Evolutionary conservation across 2,888 invertebrate genomes (phyloP), one percentile per base, ranked within the genome.

Genomic region (Athalia rosae): DNA sequence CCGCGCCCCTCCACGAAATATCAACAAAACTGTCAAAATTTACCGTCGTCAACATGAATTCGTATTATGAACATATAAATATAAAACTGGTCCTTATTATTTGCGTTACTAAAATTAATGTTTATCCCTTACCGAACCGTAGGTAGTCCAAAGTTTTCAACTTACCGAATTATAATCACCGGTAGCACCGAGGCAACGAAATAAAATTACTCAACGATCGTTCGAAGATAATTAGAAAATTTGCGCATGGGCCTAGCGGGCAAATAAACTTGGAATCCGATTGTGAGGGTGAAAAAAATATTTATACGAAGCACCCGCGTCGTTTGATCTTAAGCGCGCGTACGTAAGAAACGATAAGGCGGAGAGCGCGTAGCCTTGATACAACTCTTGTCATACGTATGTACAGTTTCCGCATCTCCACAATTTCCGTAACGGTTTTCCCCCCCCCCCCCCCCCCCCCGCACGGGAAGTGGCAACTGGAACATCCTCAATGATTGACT

Each of bases 401-500:
- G n/a, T 28, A 4, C 43, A 28, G 15, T 66, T 48, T 13, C 45
- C 4, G 47, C 9, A 66, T 4, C 47, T 8, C 11, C 15, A 9
- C 41, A 15, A 15, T 41, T 56, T 43, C 41, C 53, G 9, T 11
- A 9, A 43, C 56, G 48, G 28, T 41, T 69, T n/a, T 6, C 9
- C 15, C 4, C 9, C 9, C 1, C 7, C 9, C 66, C 4, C 50
- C 28, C 11, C 11, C 9, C 9, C 13, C 53, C 28, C 28, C 9
- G 5, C 58, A 13, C 56, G 43, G 15, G 13, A 6, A 64, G 56
- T 15, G 61, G 58, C 13, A 71, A 74, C 62, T 62, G 74, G 28
- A 74, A 74, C 62, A 62, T 62, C 74, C 62, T 74, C 74, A 48
- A 74, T 62, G 74, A 74, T 61, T 62, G 74, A 62, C 74, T 62